These are phyloP conservation scores for Euplagia quadripunctaria DNA, from an alignment of 2,888 invertebrate species.

Conservation along the genomic window DNA sequence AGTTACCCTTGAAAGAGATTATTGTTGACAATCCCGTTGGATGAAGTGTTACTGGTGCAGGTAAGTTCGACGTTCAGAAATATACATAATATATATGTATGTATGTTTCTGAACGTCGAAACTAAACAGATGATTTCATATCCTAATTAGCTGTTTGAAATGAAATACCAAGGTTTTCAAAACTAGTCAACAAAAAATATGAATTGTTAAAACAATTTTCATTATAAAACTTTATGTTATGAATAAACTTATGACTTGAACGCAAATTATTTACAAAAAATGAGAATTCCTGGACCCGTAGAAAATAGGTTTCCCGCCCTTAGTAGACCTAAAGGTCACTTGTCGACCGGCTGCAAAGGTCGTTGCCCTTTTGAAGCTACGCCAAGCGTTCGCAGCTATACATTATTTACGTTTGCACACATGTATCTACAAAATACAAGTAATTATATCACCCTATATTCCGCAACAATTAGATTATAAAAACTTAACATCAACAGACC, in stretches of 20 bases:
- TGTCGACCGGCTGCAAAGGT: constrained; percentile 73
- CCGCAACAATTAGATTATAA: constrained; percentile 21
- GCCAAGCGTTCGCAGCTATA: constrained; percentile 52
- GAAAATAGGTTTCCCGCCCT: constrained; percentile 50
- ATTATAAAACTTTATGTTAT: background rate
- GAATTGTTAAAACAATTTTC: background rate
- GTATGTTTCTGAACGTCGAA: no score
- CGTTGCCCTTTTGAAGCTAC: constrained; percentile 68
- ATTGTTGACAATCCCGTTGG: constrained; percentile 22
- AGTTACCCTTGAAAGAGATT: constrained; percentile 41
- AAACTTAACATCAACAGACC: constrained; percentile 32
- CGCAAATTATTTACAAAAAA: constrained; percentile 39
- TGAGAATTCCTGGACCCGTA: constrained; percentile 27
- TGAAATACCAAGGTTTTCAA: constrained; percentile 1
- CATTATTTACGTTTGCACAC: constrained; percentile 52
- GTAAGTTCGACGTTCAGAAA: background rate
- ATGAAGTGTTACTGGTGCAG: constrained; percentile 9
- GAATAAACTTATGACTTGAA: constrained; percentile 21
- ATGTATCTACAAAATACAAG: constrained; percentile 38
- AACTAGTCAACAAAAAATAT: background rate
- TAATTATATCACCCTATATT: constrained; percentile 40
- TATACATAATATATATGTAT: background rate
- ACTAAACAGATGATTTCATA: background rate
- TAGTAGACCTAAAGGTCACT: constrained; percentile 77
- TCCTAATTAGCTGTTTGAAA: constrained; percentile 4